Base-by-base conservation (phyloP, 2,888 invertebrate species). In the Argynnis bischoffii region DNA sequence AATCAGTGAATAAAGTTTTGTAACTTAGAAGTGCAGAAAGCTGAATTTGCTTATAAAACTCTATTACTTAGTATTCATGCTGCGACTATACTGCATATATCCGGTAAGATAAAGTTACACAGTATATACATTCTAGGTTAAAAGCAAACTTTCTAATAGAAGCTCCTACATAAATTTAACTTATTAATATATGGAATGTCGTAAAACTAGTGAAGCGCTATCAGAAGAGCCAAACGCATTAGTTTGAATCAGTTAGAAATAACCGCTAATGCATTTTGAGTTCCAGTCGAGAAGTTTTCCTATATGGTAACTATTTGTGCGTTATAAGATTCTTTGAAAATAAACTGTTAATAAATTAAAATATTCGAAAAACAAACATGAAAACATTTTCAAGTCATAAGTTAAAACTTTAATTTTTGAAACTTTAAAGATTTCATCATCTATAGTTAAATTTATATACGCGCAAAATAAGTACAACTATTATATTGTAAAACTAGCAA, bases 171-270 rank as follows among this genome's bases (percentile, higher is more conserved):
- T 65, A 59, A 59, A 54, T 47, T 65, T 51, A 50, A 18, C 59
- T 57, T 65, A 65, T 54, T 65, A 59, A 31, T 65, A 31, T 54
- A 65, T 55, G 14, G 41, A 26, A 53, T n/a, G 51, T 59, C 59
- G 57, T 65, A 59, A 59, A 65, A 47, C 53, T 57, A 46, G 64
- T 21, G 26, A 51, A 65, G 13, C 51, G 59, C 47, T 54, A 51
- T 65, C 46, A 54, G 46, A 59, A 65, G 53, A 59, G 59, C 47
- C 59, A 46, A 57, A 59, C 65, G 56, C 67, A 64, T 55, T 64
- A 65, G 64, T 67, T 67, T 56, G 61, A 64, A 59, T 67, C 65
- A 67, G 67, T 70, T 67, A 55, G 64, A 65, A 69, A 67, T 65
- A 63, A 67, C 70, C 65, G 48, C 57, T 67, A 63, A 67, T 70